Conservation (phyloP, 2,113 vertebrate species). For the Delphinus delphis region DNA sequence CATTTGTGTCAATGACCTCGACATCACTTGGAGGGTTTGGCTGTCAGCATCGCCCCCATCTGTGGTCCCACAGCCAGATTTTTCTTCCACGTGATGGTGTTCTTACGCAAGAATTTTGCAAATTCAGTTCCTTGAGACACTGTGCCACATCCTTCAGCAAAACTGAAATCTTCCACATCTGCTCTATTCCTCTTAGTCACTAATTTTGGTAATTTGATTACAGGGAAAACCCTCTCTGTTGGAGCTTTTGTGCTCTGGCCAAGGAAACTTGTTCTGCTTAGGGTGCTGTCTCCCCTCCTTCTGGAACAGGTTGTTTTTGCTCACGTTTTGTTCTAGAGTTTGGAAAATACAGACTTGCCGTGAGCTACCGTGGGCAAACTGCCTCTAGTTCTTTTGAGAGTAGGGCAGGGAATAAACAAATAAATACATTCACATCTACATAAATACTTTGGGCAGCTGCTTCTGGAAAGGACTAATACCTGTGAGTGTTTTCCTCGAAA, state of each 20-base stretch:
- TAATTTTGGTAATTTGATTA: conserved; percentile 56
- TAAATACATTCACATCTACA: neutral
- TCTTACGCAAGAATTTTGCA: conserved; percentile 52
- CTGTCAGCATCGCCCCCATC: neutral
- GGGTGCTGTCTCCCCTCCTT: neutral
- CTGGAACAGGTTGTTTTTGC: neutral
- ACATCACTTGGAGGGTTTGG: neutral
- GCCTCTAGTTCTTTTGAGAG: neutral
- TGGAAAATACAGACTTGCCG: neutral
- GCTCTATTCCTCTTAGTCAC: conserved; percentile 50
- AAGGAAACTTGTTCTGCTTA: neutral
- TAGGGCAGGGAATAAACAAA: neutral
- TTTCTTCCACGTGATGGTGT: neutral
- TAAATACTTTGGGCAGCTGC: neutral
- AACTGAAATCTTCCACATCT: conserved; percentile 59
- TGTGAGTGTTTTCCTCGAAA: neutral
- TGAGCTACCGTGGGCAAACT: neutral
- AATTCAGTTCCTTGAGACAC: conserved; percentile 54
- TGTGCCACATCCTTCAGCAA: conserved; percentile 54
- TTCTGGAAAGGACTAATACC: neutral
- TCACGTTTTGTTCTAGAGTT: conserved; percentile 38
- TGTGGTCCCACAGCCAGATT: conserved; percentile 16
- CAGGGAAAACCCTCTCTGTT: conserved; percentile 18
- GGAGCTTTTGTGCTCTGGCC: conserved; percentile 19
- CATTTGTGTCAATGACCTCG: neutral